phyloP scores from a whole-genome alignment of 2,888 invertebrate species.

The Papilio demoleus region DNA sequence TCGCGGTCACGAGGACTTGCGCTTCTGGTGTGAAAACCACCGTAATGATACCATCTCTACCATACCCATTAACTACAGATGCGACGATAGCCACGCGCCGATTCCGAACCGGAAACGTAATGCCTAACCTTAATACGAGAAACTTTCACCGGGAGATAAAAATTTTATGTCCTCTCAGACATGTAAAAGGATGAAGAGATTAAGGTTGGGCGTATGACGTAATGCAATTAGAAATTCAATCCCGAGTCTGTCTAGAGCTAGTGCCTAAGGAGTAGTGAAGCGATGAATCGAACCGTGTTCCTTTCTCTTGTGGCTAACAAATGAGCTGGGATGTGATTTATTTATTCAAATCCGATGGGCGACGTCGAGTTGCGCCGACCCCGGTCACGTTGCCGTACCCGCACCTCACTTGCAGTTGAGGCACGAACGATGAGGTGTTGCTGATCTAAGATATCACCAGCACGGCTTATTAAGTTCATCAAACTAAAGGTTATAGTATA shows the following conservation, averaged over 20 bases:
- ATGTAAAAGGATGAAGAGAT: conserved; percentile 61
- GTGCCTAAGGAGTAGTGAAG: conserved; percentile 67
- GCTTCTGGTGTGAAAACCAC: conserved; percentile 55
- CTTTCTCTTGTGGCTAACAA: conserved; percentile 77
- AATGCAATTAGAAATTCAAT: conserved; percentile 41
- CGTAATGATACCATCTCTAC: conserved; percentile 53
- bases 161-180: conserved; percentile 56
- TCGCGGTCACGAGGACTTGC: conserved; percentile 44
- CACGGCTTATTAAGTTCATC: conserved; percentile 52
- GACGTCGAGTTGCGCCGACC: conserved; percentile 57
- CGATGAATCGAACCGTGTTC: conserved; percentile 72
- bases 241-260: conserved; percentile 62
- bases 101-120: conserved; percentile 51
- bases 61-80: conserved; percentile 50
- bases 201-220: conserved; percentile 52
- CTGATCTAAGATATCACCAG: conserved; percentile 58
- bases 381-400: conserved; percentile 66
- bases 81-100: conserved; percentile 49
- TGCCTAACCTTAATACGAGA: conserved; percentile 45
- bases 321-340: conserved; percentile 74
- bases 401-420: conserved; percentile 57
- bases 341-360: conserved; percentile 75
- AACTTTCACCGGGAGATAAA: conserved; percentile 69
- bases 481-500: conserved; percentile 53
- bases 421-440: conserved; percentile 64